These are phyloP conservation scores for Callinectes sapidus DNA, from an alignment of 2,888 invertebrate genomes.

Conservation along the genomic window DNA sequence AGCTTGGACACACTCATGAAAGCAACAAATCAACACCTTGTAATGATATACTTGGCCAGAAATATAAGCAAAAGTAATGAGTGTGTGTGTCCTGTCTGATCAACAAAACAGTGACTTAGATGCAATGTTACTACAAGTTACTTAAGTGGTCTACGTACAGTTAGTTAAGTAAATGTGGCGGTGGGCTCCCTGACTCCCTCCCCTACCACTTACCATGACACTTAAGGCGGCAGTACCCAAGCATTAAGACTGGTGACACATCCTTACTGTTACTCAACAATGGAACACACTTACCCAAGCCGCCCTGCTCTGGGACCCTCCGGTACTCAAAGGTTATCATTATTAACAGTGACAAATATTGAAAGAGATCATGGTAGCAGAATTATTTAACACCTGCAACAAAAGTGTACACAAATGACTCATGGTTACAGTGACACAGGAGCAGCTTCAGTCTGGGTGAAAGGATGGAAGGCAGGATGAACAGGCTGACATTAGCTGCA, in stretches of 20 bases:
- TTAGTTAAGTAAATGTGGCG: neutral
- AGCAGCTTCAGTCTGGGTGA: neutral
- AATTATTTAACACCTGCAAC: neutral
- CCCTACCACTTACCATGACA: constrained; percentile 8
- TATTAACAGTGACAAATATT: neutral
- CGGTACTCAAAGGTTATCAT: neutral
- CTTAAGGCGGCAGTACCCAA: neutral
- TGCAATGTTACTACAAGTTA: neutral
- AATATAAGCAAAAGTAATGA: constrained; percentile 11
- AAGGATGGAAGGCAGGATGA: neutral
- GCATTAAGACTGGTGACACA: neutral
- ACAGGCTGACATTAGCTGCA: neutral
- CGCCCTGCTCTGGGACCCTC: neutral
- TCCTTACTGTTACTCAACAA: neutral
- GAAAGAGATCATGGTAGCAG: neutral
- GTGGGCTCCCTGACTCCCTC: constrained; percentile 2
- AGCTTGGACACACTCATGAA: neutral
- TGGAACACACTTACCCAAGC: neutral
- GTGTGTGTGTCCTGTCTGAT: neutral
- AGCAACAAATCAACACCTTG: neutral
- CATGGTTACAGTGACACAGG: neutral
- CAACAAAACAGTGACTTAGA: neutral
- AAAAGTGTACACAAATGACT: neutral
- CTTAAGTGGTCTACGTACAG: neutral
- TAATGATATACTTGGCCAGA: neutral